Percentiles rank a stretch among this genome's conserved stretches.
phyloP scores from a whole-genome alignment of 2,113 vertebrate species.

The Coptodon bakossiorum region DNA sequence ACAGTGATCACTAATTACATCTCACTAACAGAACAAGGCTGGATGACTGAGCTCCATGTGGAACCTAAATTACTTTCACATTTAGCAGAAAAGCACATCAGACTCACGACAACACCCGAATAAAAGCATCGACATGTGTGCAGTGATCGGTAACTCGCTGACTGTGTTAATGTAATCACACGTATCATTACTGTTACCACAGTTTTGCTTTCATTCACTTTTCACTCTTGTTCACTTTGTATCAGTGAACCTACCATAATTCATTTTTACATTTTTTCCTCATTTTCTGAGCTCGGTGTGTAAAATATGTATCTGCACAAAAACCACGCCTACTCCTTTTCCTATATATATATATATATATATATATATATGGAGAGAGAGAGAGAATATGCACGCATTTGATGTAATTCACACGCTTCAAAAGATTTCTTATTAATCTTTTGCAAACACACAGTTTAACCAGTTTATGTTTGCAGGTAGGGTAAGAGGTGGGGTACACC shows the following conservation, averaged over 20 bases:
- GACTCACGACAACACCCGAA: background rate
- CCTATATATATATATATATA: background rate
- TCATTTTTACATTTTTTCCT: background rate
- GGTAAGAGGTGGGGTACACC: background rate
- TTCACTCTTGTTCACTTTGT: background rate
- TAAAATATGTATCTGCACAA: background rate
- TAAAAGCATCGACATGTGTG: background rate
- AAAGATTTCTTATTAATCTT: background rate
- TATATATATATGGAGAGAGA: accelerated
- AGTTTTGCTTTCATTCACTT: background rate
- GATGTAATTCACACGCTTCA: background rate
- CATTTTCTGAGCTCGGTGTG: background rate
- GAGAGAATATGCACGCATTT: background rate
- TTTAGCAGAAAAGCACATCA: background rate
- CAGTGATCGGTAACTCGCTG: background rate
- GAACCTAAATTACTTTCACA: background rate
- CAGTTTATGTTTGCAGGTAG: background rate
- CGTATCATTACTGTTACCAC: background rate
- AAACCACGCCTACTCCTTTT: background rate
- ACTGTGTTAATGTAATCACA: background rate
- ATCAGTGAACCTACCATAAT: background rate
- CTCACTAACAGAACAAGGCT: background rate
- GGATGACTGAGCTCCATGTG: background rate
- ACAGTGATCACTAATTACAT: background rate
- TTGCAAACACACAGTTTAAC: background rate